These are phyloP conservation scores for Chitala chitala DNA, from an alignment of 2,113 vertebrate species.

Conservation along the genomic window DNA sequence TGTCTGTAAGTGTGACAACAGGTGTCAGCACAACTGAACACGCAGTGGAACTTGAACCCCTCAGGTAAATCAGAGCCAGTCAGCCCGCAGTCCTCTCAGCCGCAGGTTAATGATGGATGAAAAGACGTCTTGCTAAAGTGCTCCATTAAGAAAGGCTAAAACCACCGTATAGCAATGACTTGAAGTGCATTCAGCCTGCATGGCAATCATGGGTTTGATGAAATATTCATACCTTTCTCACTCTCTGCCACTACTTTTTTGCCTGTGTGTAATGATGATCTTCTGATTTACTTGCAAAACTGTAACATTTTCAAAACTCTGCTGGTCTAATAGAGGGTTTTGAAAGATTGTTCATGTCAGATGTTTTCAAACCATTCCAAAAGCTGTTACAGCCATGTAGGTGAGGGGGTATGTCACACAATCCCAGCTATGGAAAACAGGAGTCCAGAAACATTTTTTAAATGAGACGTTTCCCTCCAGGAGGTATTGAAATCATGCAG, in stretches of 20 bases:
- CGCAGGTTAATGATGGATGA: conserved; percentile 82
- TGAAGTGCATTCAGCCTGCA: not conserved
- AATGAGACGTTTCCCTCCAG: too few relatives aligned
- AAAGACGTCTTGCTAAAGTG: conserved; percentile 78
- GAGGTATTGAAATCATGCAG: too few relatives aligned
- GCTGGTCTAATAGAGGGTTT: too few relatives aligned
- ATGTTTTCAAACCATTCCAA: not conserved
- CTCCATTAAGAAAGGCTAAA: conserved; percentile 75
- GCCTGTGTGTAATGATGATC: not conserved
- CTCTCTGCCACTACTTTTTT: not conserved
- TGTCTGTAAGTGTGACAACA: not conserved
- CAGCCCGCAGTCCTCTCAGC: conserved; percentile 48
- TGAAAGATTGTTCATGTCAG: too few relatives aligned
- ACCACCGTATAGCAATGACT: conserved; percentile 58
- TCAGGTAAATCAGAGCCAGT: conserved; percentile 66
- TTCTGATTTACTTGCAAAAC: not conserved
- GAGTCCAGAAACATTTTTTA: not conserved
- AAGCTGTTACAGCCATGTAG: not conserved
- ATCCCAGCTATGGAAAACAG: not conserved
- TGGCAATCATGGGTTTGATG: conserved; percentile 40
- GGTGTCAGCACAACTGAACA: too few relatives aligned
- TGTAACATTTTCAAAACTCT: not conserved
- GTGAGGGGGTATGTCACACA: not conserved
- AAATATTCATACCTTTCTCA: conserved; percentile 60
- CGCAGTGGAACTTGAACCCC: conserved; percentile 51